Evolutionary conservation across 92 coral and sea anemone genomes (phyloP).

Genomic region (Anthopleura xanthogrammica): DNA sequence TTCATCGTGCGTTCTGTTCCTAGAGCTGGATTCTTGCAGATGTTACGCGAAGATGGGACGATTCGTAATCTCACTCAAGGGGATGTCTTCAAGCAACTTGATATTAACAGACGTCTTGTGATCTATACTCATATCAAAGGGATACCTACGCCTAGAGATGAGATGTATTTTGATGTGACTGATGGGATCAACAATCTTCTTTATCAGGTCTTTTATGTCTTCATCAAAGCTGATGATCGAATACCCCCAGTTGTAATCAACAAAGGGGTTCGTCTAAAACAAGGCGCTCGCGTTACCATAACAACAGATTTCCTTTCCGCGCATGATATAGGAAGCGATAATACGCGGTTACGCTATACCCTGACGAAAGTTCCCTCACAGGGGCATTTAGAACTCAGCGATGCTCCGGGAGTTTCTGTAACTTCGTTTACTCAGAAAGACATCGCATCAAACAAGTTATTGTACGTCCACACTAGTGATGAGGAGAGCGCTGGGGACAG

Average conservation of each 20-base stretch:
- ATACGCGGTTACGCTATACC: slow-evolving; percentile 58
- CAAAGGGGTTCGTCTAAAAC: slow-evolving; percentile 70
- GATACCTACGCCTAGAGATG: slow-evolving; percentile 57
- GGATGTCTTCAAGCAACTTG: slow-evolving; percentile 63
- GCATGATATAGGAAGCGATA: slow-evolving; percentile 74
- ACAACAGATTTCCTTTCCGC: slow-evolving; percentile 80
- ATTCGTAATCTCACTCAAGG: slow-evolving; percentile 50
- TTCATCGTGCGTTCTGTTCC: slow-evolving; percentile 74
- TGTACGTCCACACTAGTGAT: slow-evolving; percentile 75
- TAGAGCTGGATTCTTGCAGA: slow-evolving; percentile 63
- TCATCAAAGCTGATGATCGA: slow-evolving; percentile 62
- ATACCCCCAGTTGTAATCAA: slow-evolving; percentile 83
- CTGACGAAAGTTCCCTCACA: slow-evolving; percentile 74
- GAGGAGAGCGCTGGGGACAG: slow-evolving; percentile 85
- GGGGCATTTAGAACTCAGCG: slow-evolving; percentile 78
- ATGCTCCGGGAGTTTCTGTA: slow-evolving; percentile 59
- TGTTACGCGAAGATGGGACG: slow-evolving; percentile 51
- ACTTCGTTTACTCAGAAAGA: slow-evolving; percentile 77
- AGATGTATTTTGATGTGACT: slow-evolving; percentile 80
- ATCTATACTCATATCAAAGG: slow-evolving; percentile 67
- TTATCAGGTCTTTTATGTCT: slow-evolving; percentile 79
- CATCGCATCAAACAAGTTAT: slow-evolving; percentile 86
- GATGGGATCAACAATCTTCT: slow-evolving; percentile 79
- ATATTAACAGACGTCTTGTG: slow-evolving; percentile 62
- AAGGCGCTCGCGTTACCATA: slow-evolving; percentile 69